Conservation (phyloP, 1,140 invertebrate genomes). For the Orius laevigatus region DNA sequence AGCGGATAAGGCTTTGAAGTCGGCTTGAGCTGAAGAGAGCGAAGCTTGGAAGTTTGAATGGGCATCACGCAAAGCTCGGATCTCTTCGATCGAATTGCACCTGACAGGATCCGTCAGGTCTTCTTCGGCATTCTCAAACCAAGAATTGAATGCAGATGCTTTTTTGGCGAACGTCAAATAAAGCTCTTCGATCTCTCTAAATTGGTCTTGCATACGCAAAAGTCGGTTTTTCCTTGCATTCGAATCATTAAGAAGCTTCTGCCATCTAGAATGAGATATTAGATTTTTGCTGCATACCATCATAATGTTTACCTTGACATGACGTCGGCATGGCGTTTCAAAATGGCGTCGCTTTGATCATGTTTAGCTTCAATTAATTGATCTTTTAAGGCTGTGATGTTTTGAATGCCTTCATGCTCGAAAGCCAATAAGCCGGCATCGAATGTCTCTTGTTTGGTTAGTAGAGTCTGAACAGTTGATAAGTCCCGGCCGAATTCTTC, state of each 20-base stretch:
- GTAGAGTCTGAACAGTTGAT: constrained; percentile 86
- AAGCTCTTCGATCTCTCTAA: constrained; percentile 94
- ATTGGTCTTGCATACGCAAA: constrained; percentile 90
- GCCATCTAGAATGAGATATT: constrained; percentile 44
- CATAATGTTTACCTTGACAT: constrained; percentile 43
- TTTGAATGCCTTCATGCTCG: constrained; percentile 97
- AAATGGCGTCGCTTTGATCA: constrained; percentile 79
- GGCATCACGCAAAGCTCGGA: constrained; percentile 81
- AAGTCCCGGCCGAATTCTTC: constrained; percentile 89
- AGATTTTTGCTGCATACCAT: not conserved
- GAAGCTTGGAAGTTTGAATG: constrained; percentile 93
- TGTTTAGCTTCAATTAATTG: constrained; percentile 81
- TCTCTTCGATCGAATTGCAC: constrained; percentile 90
- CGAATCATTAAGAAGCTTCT: constrained; percentile 78
- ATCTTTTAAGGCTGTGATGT: constrained; percentile 90
- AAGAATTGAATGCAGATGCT: constrained; percentile 98
- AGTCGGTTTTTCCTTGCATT: constrained; percentile 81
- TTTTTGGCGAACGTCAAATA: constrained; percentile 99
- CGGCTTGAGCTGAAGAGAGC: constrained; percentile 85
- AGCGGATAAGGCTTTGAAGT: constrained; percentile 90
- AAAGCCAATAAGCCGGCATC: constrained; percentile 91
- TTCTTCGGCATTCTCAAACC: constrained; percentile 99
- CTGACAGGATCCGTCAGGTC: constrained; percentile 97
- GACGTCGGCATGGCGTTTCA: constrained; percentile 81
- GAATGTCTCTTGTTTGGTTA: constrained; percentile 95